These are phyloP conservation scores for Galerucella pusilla DNA, from an alignment of 2,888 invertebrate genomes.

Conservation along the genomic window DNA sequence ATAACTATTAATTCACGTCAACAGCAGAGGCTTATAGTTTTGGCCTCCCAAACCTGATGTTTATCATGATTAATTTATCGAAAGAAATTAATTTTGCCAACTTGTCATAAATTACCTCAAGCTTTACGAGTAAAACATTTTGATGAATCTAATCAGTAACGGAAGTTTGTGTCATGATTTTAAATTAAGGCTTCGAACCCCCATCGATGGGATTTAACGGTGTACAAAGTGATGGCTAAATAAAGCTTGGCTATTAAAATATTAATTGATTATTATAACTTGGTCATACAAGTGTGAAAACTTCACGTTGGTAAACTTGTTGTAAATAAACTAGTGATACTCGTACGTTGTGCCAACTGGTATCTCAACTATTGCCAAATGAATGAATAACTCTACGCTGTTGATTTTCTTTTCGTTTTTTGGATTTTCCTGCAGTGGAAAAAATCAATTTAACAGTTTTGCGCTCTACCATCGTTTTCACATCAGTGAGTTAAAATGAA, in stretches of 20 bases:
- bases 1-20: constrained; percentile 30
- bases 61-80: constrained; percentile 27
- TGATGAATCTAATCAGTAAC: constrained; percentile 2
- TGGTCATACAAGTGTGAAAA: no score
- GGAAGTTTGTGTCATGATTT: neutral
- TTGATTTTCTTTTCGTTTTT: no score
- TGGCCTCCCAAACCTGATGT: neutral
- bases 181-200: neutral
- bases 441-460: no score
- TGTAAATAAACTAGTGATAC: no score
- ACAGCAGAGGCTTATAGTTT: constrained; percentile 25
- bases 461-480: no score
- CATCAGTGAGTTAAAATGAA: no score
- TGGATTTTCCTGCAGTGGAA: no score
- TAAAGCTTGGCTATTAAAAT: neutral
- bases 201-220: neutral
- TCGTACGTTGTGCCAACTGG: no score
- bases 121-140: constrained; percentile 1
- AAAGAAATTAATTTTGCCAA: constrained; percentile 27
- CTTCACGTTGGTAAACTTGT: no score
- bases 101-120: constrained; percentile 13
- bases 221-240: neutral
- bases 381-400: no score
- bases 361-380: no score
- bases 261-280: neutral